These are phyloP conservation scores for Pelodytes ibericus DNA, from an alignment of 2,797 vertebrate genomes.

Conservation along the genomic window DNA sequence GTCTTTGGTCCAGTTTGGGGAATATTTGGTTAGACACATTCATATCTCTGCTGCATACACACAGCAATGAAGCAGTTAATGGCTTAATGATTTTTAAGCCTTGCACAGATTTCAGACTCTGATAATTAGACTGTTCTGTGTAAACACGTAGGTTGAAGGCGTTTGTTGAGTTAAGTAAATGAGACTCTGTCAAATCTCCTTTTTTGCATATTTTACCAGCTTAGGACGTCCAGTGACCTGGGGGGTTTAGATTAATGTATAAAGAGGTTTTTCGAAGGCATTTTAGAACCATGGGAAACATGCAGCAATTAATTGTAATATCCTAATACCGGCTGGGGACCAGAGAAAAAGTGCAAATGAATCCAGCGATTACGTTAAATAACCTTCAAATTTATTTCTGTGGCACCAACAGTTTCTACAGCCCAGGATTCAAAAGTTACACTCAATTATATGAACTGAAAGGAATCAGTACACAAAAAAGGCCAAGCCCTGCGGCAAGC, in stretches of 20 bases:
- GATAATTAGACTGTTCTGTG: slow-evolving; percentile 23
- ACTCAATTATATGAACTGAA: too few relatives aligned
- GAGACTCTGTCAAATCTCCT: slow-evolving; percentile 35
- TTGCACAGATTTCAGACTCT: background rate
- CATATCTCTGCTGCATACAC: too few relatives aligned
- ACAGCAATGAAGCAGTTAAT: slow-evolving; percentile 23
- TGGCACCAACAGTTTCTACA: too few relatives aligned
- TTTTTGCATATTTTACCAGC: slow-evolving; percentile 48
- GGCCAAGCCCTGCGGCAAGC: too few relatives aligned
- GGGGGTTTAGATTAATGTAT: background rate
- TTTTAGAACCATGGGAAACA: slow-evolving; percentile 1
- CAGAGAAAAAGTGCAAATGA: too few relatives aligned
- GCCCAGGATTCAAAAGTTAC: too few relatives aligned
- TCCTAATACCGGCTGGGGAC: too few relatives aligned
- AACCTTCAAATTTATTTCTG: too few relatives aligned
- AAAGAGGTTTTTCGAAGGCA: slow-evolving; percentile 11
- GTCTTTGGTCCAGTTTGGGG: background rate
- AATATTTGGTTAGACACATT: too few relatives aligned
- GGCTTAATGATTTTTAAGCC: background rate
- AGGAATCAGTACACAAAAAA: too few relatives aligned
- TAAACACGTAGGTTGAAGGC: slow-evolving; percentile 22
- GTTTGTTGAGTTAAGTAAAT: slow-evolving; percentile 53
- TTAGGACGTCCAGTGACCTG: slow-evolving; percentile 10
- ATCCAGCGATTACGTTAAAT: too few relatives aligned
- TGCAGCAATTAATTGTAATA: slow-evolving; percentile 7